These are phyloP conservation scores for Anseranas semipalmata DNA, from an alignment of 2,113 vertebrate genomes.

Conservation along the genomic window DNA sequence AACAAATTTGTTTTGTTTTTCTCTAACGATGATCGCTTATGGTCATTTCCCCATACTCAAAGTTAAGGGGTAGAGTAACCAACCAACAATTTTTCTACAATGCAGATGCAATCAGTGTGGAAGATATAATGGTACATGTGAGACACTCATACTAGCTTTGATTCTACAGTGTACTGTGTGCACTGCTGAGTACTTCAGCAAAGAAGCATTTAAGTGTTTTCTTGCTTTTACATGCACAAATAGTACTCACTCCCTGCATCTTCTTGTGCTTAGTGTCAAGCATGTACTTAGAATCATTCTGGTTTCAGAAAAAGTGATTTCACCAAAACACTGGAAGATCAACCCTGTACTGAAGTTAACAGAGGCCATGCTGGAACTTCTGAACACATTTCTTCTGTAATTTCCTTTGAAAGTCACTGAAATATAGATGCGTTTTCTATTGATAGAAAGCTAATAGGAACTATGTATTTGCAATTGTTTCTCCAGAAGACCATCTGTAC, in stretches of 20 bases:
- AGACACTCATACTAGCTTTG: neutral
- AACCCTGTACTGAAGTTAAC: neutral
- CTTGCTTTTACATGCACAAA: neutral
- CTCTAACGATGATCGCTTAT: neutral
- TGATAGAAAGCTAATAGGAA: neutral
- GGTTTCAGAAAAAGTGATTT: neutral
- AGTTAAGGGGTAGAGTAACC: neutral
- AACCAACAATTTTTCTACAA: neutral
- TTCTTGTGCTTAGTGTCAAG: neutral
- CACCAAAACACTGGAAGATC: neutral
- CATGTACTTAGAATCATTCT: neutral
- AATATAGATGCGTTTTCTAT: neutral
- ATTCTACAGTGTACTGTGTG: neutral
- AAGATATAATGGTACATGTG: neutral
- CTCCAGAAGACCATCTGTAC: neutral
- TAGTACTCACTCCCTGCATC: neutral
- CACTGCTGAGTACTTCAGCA: neutral
- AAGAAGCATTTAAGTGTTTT: neutral
- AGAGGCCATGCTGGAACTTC: neutral
- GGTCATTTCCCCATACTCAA: neutral
- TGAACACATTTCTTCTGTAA: neutral
- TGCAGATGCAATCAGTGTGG: neutral
- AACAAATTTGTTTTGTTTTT: neutral
- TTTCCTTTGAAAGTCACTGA: neutral
- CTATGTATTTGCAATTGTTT: neutral